phyloP scores from a whole-genome alignment of 2,113 vertebrate species.

The Chelonoidis abingdonii region DNA sequence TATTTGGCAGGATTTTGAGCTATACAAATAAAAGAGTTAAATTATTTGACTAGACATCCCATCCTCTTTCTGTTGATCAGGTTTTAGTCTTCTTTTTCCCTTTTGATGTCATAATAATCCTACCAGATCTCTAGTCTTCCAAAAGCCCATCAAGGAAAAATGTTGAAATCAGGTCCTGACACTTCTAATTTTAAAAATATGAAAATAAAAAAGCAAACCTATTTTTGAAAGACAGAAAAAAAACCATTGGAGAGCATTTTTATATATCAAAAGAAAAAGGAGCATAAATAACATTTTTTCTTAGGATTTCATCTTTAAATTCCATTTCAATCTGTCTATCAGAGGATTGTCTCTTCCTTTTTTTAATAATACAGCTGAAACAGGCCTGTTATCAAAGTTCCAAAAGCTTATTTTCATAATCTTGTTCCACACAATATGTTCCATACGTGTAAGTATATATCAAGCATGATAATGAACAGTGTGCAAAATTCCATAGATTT shows the following conservation, averaged over 20 bases:
- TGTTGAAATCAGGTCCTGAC: background rate
- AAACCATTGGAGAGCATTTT: background rate
- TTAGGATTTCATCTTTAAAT: background rate
- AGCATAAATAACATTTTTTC: background rate
- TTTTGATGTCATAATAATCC: conserved; percentile 33
- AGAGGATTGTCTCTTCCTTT: background rate
- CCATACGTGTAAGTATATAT: background rate
- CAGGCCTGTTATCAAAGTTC: background rate
- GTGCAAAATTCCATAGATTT: background rate
- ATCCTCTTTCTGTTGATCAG: background rate
- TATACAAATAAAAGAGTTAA: background rate
- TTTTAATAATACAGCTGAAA: background rate
- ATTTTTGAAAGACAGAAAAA: background rate
- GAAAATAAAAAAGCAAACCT: background rate
- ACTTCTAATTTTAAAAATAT: conserved; percentile 1
- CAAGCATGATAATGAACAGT: background rate
- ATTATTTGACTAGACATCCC: background rate
- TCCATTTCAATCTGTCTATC: background rate
- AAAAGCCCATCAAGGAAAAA: background rate
- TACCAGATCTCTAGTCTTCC: background rate
- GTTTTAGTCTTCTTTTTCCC: background rate
- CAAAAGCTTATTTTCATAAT: background rate
- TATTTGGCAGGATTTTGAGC: conserved; percentile 35
- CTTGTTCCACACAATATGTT: background rate
- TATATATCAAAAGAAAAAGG: background rate